Evolutionary conservation across 2,888 invertebrate species (phyloP).

Genomic region (Parthenolecanium corni): DNA sequence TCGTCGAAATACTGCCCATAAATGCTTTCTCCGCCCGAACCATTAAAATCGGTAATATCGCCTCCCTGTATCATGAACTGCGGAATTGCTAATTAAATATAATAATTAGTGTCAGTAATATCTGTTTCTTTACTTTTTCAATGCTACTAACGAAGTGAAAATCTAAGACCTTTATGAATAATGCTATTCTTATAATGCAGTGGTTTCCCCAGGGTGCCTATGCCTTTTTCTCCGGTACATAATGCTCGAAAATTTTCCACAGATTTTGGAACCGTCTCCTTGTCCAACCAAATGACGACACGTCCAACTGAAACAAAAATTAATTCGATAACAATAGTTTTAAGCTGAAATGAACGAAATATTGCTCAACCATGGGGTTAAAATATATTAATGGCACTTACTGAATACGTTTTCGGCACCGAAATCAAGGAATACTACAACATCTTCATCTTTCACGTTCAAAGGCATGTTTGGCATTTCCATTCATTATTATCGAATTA

Average conservation of each 20-base stretch:
- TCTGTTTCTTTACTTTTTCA: too few relatives aligned
- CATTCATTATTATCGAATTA: too few relatives aligned
- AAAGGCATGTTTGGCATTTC: not conserved
- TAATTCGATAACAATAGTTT: conserved; percentile 4
- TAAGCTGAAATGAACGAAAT: conserved; percentile 9
- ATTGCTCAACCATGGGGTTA: not conserved
- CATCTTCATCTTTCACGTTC: conserved; percentile 40
- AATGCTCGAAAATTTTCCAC: conserved; percentile 83
- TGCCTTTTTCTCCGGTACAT: conserved; percentile 82
- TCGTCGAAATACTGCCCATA: conserved; percentile 82
- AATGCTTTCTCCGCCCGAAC: conserved; percentile 85
- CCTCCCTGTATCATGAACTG: conserved; percentile 85
- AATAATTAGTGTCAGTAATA: not conserved
- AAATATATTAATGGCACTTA: conserved; percentile 40
- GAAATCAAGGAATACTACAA: conserved; percentile 60
- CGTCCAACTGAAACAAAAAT: conserved; percentile 53
- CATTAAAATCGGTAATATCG: conserved; percentile 65
- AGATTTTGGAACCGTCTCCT: conserved; percentile 71
- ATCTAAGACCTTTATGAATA: conserved; percentile 71
- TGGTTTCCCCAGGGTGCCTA: conserved; percentile 54
- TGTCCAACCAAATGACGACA: conserved; percentile 73
- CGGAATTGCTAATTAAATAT: conserved; percentile 38
- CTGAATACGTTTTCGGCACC: conserved; percentile 55
- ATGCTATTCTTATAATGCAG: conserved; percentile 71
- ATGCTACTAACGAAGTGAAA: too few relatives aligned